Evolutionary conservation across 2,113 vertebrate species (phyloP), one percentile per base, ranked within the genome.

Genomic region (Hucho hucho): DNA sequence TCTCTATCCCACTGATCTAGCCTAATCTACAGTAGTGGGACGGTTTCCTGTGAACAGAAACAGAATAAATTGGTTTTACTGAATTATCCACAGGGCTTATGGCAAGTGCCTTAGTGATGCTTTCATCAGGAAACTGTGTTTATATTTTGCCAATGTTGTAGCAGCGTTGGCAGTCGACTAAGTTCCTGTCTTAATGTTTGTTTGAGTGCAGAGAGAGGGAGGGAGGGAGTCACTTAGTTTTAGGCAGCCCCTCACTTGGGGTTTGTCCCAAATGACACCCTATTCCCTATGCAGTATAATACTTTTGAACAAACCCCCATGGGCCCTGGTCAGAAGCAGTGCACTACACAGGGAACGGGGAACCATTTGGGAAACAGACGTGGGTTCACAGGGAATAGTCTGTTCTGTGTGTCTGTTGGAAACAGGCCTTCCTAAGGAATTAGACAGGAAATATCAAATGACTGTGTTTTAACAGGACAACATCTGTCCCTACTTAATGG

Each of bases 21-120:
- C 72, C 68, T 73, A 63, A 74, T 29, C 11, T 63, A 29, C 37
- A 20, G 53, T 53, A 53, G 70, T 29, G 13, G 16, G 64, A 71
- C 37, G 49, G 76, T 73, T 25, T n/a, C 69, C 53, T 49, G 20
- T 63, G 59, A 32, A 14, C 75, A 14, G 70, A 25, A 70, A 56
- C 63, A 63, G 68, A 63, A 72, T 75, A 73, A 65, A 74, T 76
- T 78, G 77, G 70, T 84, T 81, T 78, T 22, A 80, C 75, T 74
- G 73, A 75, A 65, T 28, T 16, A 25, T 2, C 25, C 14, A 25
- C 28, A 1, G 13, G n/a, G 25, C 9, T 28, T 28, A 65, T 5
- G 64, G 25, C 22, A 13, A 66, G 32, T 77, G 66, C 32, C 29
- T 26, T 76, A 86, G 72, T 66, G 74, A 86, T 79, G 75, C 70